A percentile compares a stretch with the other conserved stretches of the same genome.
These are phyloP conservation scores for Meteorus cinctellus DNA, from an alignment of 2,888 invertebrate genomes.

Conservation along the genomic window DNA sequence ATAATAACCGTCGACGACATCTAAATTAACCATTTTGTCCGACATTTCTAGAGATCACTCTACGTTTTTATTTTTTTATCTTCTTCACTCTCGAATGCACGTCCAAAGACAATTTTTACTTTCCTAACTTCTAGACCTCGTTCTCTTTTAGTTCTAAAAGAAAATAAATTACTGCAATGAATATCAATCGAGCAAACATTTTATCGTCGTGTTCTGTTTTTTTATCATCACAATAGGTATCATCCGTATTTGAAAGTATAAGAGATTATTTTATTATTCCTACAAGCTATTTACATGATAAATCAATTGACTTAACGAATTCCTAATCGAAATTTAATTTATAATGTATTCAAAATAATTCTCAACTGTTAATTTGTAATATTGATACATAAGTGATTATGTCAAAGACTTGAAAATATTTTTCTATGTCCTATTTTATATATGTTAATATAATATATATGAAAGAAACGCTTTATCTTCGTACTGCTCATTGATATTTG, in stretches of 20 bases:
- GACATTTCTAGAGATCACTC: conserved; percentile 10
- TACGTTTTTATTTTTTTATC: conserved; percentile 37
- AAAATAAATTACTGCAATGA: conserved; percentile 40
- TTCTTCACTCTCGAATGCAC: background rate
- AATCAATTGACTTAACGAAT: background rate
- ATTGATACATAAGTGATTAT: background rate
- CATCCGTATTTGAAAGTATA: background rate
- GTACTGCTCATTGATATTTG: background rate
- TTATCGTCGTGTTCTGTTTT: conserved; percentile 21
- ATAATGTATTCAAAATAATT: background rate
- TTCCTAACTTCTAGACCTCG: conserved; percentile 57
- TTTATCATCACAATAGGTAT: background rate
- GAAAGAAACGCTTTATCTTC: conserved; percentile 47
- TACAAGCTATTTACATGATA: conserved; percentile 30
- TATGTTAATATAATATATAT: conserved; percentile 13
- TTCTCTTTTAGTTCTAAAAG: conserved; percentile 67
- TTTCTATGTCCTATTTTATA: background rate
- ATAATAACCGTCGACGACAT: conserved; percentile 77
- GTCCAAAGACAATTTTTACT: conserved; percentile 32
- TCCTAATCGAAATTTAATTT: conserved; percentile 12
- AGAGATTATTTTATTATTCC: conserved; percentile 28
- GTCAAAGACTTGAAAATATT: background rate
- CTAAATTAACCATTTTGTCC: conserved; percentile 63
- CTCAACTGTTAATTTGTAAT: background rate
- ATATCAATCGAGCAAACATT: conserved; percentile 28